Evolutionary conservation across 2,888 invertebrate species (phyloP).

Genomic region (Buathra laborator): DNA sequence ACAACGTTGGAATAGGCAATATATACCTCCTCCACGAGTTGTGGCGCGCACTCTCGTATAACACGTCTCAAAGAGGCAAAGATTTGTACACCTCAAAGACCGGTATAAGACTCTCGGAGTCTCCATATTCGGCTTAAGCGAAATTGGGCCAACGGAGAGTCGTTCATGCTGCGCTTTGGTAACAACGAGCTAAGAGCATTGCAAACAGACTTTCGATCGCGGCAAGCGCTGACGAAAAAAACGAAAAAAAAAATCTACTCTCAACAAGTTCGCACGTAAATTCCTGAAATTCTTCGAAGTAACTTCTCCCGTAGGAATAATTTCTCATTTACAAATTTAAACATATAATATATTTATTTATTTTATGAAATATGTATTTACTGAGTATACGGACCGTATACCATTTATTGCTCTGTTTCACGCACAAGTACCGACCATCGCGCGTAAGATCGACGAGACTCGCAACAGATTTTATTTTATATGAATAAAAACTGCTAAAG

Average conservation of each 20-base stretch:
- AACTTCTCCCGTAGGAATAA: too few relatives aligned
- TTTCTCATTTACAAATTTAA: too few relatives aligned
- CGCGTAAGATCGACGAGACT: too few relatives aligned
- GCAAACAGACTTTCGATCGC: conserved; percentile 56
- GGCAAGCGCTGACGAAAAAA: conserved; percentile 1
- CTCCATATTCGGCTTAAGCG: conserved; percentile 65
- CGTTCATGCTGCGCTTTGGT: conserved; percentile 23
- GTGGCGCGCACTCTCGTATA: conserved; percentile 19
- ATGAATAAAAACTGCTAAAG: too few relatives aligned
- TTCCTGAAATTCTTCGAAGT: too few relatives aligned
- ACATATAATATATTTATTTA: too few relatives aligned
- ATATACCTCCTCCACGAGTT: conserved; percentile 39
- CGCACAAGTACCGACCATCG: too few relatives aligned
- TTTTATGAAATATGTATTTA: too few relatives aligned
- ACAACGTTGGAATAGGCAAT: conserved; percentile 66
- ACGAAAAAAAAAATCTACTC: background rate
- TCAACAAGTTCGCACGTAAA: too few relatives aligned
- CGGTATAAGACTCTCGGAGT: conserved; percentile 50
- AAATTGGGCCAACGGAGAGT: conserved; percentile 63
- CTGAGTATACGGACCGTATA: too few relatives aligned
- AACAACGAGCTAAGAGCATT: conserved; percentile 38
- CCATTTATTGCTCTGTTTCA: too few relatives aligned
- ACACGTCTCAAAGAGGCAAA: conserved; percentile 41
- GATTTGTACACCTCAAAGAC: conserved; percentile 41
- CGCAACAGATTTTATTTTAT: too few relatives aligned